Percentiles rank a stretch among this genome's conserved stretches.
Evolutionary conservation across 1,140 invertebrate genomes (phyloP).

Genomic region (Cephus cinctus): DNA sequence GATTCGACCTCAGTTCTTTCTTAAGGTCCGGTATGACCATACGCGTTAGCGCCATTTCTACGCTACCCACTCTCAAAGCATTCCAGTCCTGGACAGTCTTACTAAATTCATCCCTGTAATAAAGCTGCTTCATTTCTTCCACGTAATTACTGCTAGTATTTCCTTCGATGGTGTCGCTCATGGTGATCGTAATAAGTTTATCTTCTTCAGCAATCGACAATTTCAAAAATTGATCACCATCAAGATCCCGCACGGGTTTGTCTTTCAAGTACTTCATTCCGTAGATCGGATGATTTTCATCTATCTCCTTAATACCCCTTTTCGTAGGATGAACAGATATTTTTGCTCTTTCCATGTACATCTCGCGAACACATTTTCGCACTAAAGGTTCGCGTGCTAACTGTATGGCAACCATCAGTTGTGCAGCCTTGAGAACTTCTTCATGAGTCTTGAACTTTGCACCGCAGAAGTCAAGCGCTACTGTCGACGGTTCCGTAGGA

Average conservation of each 20-base stretch:
- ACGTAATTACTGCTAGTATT: conserved; percentile 75
- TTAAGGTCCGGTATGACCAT: conserved; percentile 88
- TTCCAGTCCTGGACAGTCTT: conserved; percentile 98
- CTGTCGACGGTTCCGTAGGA: conserved; percentile 72
- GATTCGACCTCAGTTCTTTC: conserved; percentile 79
- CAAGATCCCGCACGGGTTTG: conserved; percentile 90
- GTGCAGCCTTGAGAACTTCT: conserved; percentile 85
- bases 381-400: conserved; percentile 89
- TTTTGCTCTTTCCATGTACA: conserved; percentile 89
- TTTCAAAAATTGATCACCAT: conserved; percentile 88
- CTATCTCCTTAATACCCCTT: conserved; percentile 89
- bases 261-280: conserved; percentile 92
- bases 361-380: conserved; percentile 80
- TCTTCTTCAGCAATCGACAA: conserved; percentile 84
- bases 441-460: conserved; percentile 63
- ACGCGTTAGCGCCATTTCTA: conserved; percentile 84
- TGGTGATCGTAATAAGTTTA: conserved; percentile 72
- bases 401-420: conserved; percentile 93
- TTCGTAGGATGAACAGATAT: conserved; percentile 84
- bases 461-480: conserved; percentile 72
- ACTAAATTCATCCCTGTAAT: conserved; percentile 93
- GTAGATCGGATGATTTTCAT: conserved; percentile 88
- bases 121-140: conserved; percentile 90
- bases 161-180: conserved; percentile 77
- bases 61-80: conserved; percentile 77